Evolutionary conservation across 2,888 invertebrate species (phyloP), one percentile per base, ranked within the genome.

Genomic region (Syritta pipiens): DNA sequence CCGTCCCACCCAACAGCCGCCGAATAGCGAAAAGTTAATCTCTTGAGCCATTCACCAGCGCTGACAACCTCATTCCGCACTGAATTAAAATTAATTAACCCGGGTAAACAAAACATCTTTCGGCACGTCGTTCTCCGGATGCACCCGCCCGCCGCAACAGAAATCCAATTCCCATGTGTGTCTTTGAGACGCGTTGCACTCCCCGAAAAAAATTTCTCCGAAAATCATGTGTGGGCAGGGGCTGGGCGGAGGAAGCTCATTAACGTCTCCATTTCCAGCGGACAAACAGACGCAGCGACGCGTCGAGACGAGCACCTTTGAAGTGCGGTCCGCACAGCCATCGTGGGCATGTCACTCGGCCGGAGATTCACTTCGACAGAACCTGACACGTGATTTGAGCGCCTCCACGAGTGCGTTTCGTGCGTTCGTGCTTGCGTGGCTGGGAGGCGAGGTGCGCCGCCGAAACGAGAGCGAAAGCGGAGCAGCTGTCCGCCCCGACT

Each of bases 401-500:
- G 60, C 26, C 30, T 48, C 55, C 44, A 57, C n/a, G 65, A 71
- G 67, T 68, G 79, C 62, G 65, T n/a, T n/a, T n/a, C n/a, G n/a
- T n/a, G n/a, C n/a, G n/a, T n/a, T 10, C 10, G n/a, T n/a, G n/a
- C n/a, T n/a, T n/a, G n/a, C n/a, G n/a, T n/a, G n/a, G n/a, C n/a
- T n/a, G n/a, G n/a, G n/a, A n/a, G n/a, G n/a, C n/a, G n/a, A n/a
- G n/a, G n/a, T n/a, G n/a, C n/a, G n/a, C n/a, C n/a, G n/a, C n/a
- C n/a, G n/a, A n/a, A n/a, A n/a, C n/a, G n/a, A n/a, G n/a, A n/a
- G 30, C 22, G 53, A 53, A 44, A 44, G 51, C 40, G 59, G 5
- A 57, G 67, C 79, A 79, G 79, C 79, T 79, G 79, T 79, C 79
- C 79, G 67, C 79, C 79, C 81, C 75, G 81, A 81, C 81, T 75